These are phyloP conservation scores for Caenorhabditis doughertyi DNA, from an alignment of 2,888 invertebrate species.

Conservation along the genomic window DNA sequence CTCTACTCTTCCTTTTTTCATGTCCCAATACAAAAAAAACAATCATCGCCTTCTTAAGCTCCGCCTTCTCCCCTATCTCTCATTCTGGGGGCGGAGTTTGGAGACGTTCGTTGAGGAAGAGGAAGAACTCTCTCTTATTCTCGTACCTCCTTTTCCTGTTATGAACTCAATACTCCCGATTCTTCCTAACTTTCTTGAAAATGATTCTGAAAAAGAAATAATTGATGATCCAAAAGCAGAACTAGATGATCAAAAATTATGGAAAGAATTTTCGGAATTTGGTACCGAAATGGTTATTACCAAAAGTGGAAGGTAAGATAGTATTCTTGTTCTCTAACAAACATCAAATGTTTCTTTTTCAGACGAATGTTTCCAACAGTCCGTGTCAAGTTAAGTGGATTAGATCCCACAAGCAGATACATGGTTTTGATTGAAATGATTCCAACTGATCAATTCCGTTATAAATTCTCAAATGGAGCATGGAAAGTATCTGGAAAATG, in stretches of 20 bases:
- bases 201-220: slow-evolving; percentile 88
- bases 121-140: not conserved
- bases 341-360: slow-evolving; percentile 84
- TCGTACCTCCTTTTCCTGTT: not conserved
- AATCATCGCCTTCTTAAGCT: no score
- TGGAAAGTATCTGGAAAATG: slow-evolving; percentile 93
- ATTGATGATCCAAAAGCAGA: slow-evolving; percentile 95
- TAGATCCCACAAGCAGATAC: slow-evolving; percentile 99
- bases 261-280: slow-evolving; percentile 98
- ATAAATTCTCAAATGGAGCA: slow-evolving; percentile 85
- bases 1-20: no score
- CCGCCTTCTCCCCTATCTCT: not conserved
- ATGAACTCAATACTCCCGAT: slow-evolving; percentile 1
- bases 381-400: slow-evolving; percentile 97
- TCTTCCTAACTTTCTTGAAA: not conserved
- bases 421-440: slow-evolving; percentile 98
- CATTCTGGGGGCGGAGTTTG: not conserved
- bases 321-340: no score
- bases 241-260: slow-evolving; percentile 96
- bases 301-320: slow-evolving; percentile 95
- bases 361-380: slow-evolving; percentile 99
- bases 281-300: slow-evolving; percentile 99
- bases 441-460: slow-evolving; percentile 95
- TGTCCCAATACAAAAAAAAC: not conserved
- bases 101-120: not conserved